A percentile compares a stretch with the other conserved stretches of the same genome.
Conservation (phyloP, 53 echinoderm and acorn worm species). For the Echinometra lucunter region DNA sequence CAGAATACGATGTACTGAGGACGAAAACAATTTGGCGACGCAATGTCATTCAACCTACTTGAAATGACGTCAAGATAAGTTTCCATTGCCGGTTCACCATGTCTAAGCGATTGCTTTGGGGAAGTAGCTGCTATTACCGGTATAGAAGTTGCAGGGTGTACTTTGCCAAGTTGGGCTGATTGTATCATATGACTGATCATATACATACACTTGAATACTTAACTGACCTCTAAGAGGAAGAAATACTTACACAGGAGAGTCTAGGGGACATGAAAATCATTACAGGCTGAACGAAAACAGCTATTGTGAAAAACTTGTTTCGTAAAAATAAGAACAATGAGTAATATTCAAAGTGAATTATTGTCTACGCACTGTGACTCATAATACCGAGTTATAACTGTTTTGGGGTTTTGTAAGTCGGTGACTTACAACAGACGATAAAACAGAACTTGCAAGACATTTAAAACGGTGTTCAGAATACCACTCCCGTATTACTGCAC, state of each 20-base stretch:
- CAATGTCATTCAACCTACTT: constrained; percentile 35
- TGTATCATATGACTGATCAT: background rate
- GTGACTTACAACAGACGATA: too few relatives aligned
- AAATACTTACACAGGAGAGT: background rate
- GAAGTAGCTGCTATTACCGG: background rate
- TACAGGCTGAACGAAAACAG: background rate
- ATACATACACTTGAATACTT: background rate
- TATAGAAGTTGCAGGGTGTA: background rate
- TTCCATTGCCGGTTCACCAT: background rate
- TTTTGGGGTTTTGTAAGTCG: too few relatives aligned
- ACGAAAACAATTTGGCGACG: constrained; percentile 44
- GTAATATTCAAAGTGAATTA: too few relatives aligned
- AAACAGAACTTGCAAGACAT: too few relatives aligned
- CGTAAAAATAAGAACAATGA: too few relatives aligned
- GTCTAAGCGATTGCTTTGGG: background rate
- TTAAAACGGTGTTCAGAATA: too few relatives aligned
- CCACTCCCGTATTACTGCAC: too few relatives aligned
- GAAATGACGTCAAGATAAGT: constrained; percentile 11
- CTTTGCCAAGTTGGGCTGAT: background rate
- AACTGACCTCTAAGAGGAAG: background rate
- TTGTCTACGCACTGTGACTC: too few relatives aligned
- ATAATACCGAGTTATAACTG: too few relatives aligned
- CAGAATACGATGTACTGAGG: background rate
- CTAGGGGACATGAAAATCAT: background rate
- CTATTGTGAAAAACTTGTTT: too few relatives aligned